Evolutionary conservation across 2,888 invertebrate species (phyloP), one percentile per base, ranked within the genome.

Genomic region (Hyppa rectilinea): DNA sequence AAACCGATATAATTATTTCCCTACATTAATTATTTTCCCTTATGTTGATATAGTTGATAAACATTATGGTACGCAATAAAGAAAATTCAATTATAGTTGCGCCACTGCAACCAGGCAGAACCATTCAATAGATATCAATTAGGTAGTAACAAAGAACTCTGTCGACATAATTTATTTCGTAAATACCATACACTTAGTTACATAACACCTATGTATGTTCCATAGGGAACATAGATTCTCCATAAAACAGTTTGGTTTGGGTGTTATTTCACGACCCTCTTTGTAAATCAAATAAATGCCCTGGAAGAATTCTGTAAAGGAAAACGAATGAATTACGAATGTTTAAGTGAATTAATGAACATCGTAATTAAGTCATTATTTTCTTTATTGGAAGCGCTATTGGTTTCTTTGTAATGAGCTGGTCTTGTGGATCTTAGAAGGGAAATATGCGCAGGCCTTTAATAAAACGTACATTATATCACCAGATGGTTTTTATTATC

Each of bases 291-390:
- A 82, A 79, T 66, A 79, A 78, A 67, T 71, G 55, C 66, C 29
- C n/a, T 59, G 59, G 50, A 78, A 82, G 43, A 67, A 66, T 49
- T 73, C 29, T n/a, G 31, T 45, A 17, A 47, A 50, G 29, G 47
- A 52, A 81, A 68, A 49, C 52, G 62, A 78, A 78, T 55, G 50
- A 82, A 78, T 82, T 50, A 72, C 59, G 59, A 82, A 79, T 82
- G 62, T 82, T 64, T 63, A 34, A 82, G 56, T 72, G 74, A 82
- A 73, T 66, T 79, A 82, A 79, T 82, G 66, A 82, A 62, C 43
- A 34, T 38, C 65, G 43, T 73, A 61, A 79, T 79, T 50, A 82
- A 67, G 59, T 79, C 55, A 66, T 78, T 78, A 66, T 62, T 79
- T 36, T 62, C 65, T 62, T 71, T 65, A 65, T 82, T 63, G 62